A percentile compares a stretch with the other conserved stretches of the same genome.
phyloP scores from a whole-genome alignment of 2,113 vertebrate genomes.

The Tupaia chinensis region DNA sequence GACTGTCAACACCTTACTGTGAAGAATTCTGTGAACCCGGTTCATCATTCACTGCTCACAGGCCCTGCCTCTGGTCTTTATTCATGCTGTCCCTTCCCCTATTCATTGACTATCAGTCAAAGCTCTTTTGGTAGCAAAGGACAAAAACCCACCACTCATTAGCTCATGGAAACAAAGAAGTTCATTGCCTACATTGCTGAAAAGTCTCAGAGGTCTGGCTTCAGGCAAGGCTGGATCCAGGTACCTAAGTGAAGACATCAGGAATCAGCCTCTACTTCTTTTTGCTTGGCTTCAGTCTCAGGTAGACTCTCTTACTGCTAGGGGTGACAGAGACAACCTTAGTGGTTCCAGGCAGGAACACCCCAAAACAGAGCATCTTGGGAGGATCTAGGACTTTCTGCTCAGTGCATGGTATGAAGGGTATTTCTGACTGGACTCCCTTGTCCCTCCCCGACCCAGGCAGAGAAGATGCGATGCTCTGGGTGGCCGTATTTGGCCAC shows the following conservation, averaged over 20 bases:
- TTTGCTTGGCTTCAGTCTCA: neutral
- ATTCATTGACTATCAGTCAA: neutral
- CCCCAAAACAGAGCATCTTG: neutral
- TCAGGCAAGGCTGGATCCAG: neutral
- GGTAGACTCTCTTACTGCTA: neutral
- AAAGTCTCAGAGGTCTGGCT: neutral
- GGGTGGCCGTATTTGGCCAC: neutral
- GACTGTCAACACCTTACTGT: neutral
- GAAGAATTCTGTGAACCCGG: too few relatives aligned
- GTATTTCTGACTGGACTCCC: neutral
- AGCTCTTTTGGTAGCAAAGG: neutral
- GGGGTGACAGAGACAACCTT: neutral
- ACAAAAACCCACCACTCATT: neutral
- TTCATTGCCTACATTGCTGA: neutral
- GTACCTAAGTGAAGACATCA: neutral
- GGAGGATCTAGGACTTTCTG: neutral
- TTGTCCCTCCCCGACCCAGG: neutral
- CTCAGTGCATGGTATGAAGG: neutral
- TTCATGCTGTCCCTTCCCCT: neutral
- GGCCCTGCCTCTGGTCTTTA: neutral
- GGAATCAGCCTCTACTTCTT: neutral
- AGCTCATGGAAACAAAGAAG: neutral
- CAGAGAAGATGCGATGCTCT: neutral
- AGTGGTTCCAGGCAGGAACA: neutral
- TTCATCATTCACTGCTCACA: neutral